Conservation (phyloP, 2,797 vertebrate species). For the Brachyrhaphis roseni region DNA sequence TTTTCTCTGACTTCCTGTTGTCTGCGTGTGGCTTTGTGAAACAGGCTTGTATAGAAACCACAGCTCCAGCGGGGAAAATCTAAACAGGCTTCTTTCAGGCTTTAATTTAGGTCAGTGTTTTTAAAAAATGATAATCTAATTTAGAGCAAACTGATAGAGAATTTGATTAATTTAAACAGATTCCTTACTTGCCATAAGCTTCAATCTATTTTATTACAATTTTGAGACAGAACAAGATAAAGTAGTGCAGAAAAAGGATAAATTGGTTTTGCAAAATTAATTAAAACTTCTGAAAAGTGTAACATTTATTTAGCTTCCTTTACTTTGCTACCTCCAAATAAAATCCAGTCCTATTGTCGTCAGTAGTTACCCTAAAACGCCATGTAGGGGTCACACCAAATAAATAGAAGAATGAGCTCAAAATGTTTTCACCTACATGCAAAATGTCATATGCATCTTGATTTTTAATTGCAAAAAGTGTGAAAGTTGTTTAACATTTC, state of each 20-base stretch:
- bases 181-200: too few relatives aligned
- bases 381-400: not conserved
- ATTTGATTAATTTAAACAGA: not conserved
- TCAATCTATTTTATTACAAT: too few relatives aligned
- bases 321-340: not conserved
- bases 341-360: not conserved
- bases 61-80: too few relatives aligned
- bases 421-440: not conserved
- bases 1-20: conserved; percentile 46
- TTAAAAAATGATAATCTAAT: not conserved
- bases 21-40: conserved; percentile 30
- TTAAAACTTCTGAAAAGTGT: not conserved
- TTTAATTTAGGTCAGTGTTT: not conserved
- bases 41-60: not conserved
- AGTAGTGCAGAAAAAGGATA: too few relatives aligned
- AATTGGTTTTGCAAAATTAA: too few relatives aligned
- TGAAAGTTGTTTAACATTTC: not conserved
- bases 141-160: too few relatives aligned
- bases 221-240: too few relatives aligned
- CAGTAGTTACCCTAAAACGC: not conserved
- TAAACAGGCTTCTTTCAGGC: not conserved
- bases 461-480: not conserved
- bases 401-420: not conserved
- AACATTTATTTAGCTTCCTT: not conserved
- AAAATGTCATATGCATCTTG: not conserved